phyloP scores from a whole-genome alignment of 2,113 vertebrate genomes.

The Psittacara wagleri region DNA sequence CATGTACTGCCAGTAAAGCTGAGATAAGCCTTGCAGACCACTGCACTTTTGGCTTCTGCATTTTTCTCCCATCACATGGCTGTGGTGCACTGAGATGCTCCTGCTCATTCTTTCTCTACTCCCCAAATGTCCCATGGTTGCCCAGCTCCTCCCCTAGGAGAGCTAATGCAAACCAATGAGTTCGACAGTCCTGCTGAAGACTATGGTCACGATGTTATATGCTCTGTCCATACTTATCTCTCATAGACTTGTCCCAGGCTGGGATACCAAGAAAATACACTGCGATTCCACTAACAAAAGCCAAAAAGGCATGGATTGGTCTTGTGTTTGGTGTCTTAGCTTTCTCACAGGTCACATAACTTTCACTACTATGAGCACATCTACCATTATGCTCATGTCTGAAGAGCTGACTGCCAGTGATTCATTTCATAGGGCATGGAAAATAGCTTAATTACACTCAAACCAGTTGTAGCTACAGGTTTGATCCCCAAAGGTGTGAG shows the following conservation, averaged over 20 bases:
- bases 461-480: neutral
- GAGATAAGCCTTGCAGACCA: constrained; percentile 2
- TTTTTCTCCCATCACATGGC: neutral
- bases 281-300: neutral
- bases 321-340: neutral
- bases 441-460: neutral
- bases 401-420: neutral
- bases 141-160: neutral
- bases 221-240: rapidly evolving
- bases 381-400: neutral
- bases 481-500: neutral
- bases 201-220: rapidly evolving
- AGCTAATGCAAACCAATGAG: no score
- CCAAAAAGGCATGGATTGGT: neutral
- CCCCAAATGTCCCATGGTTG: neutral
- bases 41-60: neutral
- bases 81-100: neutral
- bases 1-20: neutral
- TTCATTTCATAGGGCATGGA: neutral
- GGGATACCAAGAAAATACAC: neutral
- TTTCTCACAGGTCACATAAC: neutral
- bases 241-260: rapidly evolving
- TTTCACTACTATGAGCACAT: neutral
- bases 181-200: neutral
- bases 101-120: neutral